phyloP scores from a whole-genome alignment of 2,113 vertebrate genomes.

The Cercocebus atys region DNA sequence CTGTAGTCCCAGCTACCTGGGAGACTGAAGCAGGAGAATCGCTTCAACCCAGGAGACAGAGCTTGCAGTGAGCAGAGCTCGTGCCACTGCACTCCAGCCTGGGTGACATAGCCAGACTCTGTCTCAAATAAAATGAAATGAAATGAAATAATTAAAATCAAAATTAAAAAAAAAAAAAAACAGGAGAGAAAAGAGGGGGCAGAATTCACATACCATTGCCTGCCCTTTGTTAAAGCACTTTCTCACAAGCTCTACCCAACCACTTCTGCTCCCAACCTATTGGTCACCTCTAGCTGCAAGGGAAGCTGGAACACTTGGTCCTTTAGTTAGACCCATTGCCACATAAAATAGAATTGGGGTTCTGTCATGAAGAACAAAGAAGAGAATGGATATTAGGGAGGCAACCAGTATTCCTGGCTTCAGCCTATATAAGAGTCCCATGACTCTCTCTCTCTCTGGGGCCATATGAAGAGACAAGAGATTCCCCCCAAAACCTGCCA shows the following conservation, averaged over 20 bases:
- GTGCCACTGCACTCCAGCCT: too few relatives aligned
- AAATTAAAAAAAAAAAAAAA: too few relatives aligned
- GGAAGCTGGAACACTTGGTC: not conserved
- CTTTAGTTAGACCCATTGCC: not conserved
- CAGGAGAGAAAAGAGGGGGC: not conserved
- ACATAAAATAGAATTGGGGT: not conserved
- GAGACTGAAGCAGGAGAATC: too few relatives aligned
- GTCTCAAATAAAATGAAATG: too few relatives aligned
- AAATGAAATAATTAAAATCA: too few relatives aligned
- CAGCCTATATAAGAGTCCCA: not conserved
- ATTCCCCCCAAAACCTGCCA: not conserved
- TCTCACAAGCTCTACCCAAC: not conserved
- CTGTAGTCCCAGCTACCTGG: too few relatives aligned
- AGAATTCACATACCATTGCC: not conserved
- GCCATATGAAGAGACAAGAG: not conserved
- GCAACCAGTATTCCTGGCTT: not conserved
- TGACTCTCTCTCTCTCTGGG: not conserved
- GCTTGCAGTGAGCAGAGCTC: too few relatives aligned
- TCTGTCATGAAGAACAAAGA: not conserved
- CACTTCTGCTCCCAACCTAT: not conserved
- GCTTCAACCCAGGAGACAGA: too few relatives aligned
- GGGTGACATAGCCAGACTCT: too few relatives aligned
- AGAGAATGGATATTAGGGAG: not conserved
- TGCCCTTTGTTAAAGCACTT: not conserved
- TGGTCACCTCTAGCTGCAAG: not conserved